A percentile compares a stretch with the other conserved stretches of the same genome.
phyloP scores from a whole-genome alignment of 35 echinoderm and acorn worm species.

The Chiridota heheva region DNA sequence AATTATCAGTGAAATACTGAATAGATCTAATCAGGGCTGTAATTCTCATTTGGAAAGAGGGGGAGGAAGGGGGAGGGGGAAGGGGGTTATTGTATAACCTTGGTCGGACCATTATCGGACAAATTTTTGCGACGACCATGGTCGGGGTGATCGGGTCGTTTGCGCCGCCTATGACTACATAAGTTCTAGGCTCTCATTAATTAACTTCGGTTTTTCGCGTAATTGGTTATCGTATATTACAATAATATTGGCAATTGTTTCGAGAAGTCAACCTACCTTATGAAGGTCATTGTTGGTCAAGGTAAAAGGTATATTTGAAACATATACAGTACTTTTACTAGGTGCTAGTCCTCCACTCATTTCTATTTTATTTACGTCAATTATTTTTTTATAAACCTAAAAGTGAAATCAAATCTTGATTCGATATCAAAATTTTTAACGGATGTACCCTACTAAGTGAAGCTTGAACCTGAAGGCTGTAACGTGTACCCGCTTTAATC shows the following conservation, averaged over 20 bases:
- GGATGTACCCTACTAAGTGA: no score
- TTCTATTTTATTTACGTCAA: no score
- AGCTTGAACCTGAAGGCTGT: no score
- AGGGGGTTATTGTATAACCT: not conserved
- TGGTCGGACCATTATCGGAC: not conserved
- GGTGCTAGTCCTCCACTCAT: constrained; percentile 98
- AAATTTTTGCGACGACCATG: not conserved
- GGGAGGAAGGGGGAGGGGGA: no score
- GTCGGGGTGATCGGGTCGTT: not conserved
- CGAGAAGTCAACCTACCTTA: constrained; percentile 39
- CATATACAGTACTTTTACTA: constrained; percentile 97
- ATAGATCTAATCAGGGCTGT: no score
- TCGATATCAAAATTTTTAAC: no score
- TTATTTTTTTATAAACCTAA: no score
- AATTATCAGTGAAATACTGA: no score
- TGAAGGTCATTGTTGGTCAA: constrained; percentile 97
- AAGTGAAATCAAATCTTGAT: no score
- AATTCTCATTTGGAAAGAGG: no score
- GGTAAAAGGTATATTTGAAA: constrained; percentile 92
- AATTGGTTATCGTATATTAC: not conserved
- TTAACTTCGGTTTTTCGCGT: not conserved
- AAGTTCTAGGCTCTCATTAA: not conserved
- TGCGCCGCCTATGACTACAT: no score
- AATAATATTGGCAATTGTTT: not conserved
- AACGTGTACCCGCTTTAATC: no score